Conservation (phyloP, 2,888 invertebrate genomes). For the Leptinotarsa haldemani region DNA sequence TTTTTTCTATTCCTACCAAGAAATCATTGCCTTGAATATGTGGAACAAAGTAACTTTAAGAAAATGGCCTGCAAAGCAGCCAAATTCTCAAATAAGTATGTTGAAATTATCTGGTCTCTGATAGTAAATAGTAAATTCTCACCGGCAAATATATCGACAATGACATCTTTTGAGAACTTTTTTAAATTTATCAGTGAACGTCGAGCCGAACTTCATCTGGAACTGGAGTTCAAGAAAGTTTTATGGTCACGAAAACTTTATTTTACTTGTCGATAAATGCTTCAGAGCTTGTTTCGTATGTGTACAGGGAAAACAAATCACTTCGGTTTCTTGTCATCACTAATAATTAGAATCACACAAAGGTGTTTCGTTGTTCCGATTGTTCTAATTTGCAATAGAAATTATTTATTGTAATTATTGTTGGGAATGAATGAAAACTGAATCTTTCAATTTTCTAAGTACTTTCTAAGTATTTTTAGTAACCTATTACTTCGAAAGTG, state of each 20-base stretch:
- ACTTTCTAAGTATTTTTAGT: too few species aligned
- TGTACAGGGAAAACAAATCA: conserved; percentile 11
- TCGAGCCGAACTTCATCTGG: conserved; percentile 42
- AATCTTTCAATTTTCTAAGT: too few species aligned
- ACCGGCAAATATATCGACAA: conserved; percentile 38
- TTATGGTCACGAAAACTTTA: conserved; percentile 44
- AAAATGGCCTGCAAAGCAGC: conserved; percentile 14
- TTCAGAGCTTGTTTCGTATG: conserved; percentile 35
- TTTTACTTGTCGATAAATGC: conserved; percentile 43
- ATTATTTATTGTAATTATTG: neutral
- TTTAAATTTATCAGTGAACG: conserved; percentile 43
- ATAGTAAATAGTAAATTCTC: conserved; percentile 44
- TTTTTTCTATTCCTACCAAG: conserved; percentile 7
- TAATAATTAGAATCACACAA: neutral
- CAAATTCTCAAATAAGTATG: conserved; percentile 4
- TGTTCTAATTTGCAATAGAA: neutral
- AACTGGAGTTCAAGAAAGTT: conserved; percentile 41
- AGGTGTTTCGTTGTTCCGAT: neutral
- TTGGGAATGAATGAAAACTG: too few species aligned
- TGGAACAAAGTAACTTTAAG: neutral
- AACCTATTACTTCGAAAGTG: too few species aligned
- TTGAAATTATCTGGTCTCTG: conserved; percentile 34
- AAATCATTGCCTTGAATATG: conserved; percentile 8
- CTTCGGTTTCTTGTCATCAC: neutral
- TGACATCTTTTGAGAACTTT: conserved; percentile 43